Percentiles rank a stretch among this genome's conserved stretches.
Conservation (phyloP, 2,113 vertebrate genomes). For the Leptocoma aspasia region DNA sequence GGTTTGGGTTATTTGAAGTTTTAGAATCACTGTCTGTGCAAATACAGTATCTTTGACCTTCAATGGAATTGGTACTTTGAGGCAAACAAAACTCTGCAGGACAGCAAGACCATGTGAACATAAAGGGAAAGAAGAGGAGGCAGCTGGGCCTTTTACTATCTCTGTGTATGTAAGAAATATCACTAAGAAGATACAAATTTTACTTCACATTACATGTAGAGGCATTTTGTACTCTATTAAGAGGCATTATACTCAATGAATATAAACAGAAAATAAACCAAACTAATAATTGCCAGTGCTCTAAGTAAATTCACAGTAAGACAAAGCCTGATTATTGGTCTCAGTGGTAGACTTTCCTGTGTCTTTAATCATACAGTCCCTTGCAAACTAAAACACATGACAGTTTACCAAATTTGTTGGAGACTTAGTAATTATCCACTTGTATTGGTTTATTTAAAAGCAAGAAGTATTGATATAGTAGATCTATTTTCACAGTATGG, state of each 20-base stretch:
- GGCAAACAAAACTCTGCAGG: neutral
- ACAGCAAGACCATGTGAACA: neutral
- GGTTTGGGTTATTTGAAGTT: neutral
- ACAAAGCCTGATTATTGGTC: neutral
- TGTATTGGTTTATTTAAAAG: conserved; percentile 1
- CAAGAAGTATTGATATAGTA: neutral
- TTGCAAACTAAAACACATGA: neutral
- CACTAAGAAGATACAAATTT: neutral
- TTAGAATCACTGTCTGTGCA: neutral
- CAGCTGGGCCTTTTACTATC: neutral
- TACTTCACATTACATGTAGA: neutral
- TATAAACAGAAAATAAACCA: neutral
- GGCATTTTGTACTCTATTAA: neutral
- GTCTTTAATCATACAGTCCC: neutral
- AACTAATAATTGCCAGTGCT: neutral
- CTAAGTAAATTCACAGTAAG: neutral
- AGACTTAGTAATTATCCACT: neutral
- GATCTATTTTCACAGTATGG: neutral
- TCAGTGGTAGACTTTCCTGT: neutral
- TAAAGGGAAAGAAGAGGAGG: neutral
- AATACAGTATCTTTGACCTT: neutral
- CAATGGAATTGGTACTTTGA: neutral
- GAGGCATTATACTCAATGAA: no score
- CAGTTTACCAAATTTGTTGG: neutral
- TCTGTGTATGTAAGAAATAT: neutral